A percentile compares a stretch with the other conserved stretches of the same genome.
phyloP scores from a whole-genome alignment of 2,113 vertebrate species.

The Phalacrocorax brasilianus region DNA sequence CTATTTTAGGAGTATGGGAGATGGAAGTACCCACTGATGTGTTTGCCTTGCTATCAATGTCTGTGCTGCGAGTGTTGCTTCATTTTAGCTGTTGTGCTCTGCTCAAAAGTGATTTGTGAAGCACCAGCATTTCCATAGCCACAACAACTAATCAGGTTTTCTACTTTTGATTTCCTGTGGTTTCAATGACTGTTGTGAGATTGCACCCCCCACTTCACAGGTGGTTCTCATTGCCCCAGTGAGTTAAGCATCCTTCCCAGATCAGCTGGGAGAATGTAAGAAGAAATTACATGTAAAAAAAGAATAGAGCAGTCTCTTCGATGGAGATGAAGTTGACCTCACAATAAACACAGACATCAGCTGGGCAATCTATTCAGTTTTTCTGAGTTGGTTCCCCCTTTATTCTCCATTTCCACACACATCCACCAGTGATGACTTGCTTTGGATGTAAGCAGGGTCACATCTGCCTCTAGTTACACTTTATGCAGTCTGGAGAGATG shows the following conservation, averaged over 20 bases:
- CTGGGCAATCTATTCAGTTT: neutral
- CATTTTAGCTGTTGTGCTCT: neutral
- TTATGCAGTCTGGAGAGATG: neutral
- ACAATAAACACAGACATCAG: neutral
- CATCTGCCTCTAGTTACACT: too few relatives aligned
- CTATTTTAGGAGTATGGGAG: neutral
- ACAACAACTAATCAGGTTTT: neutral
- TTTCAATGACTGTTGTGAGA: neutral
- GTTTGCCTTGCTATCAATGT: neutral
- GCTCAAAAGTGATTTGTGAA: neutral
- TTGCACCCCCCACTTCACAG: neutral
- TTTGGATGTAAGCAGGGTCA: neutral
- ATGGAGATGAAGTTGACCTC: neutral
- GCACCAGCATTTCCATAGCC: neutral
- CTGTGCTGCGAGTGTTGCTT: neutral
- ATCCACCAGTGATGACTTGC: fast-evolving
- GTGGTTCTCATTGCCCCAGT: neutral
- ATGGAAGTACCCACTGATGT: neutral
- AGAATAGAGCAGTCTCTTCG: neutral
- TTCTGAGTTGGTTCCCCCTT: neutral
- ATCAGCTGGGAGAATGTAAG: neutral
- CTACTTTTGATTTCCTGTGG: neutral
- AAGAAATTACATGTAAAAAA: neutral
- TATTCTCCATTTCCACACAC: neutral
- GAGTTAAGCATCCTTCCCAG: neutral